Percentiles rank a stretch among this genome's conserved stretches.
Evolutionary conservation across 2,797 vertebrate species (phyloP).

Genomic region (Mormyrops attenuatus): DNA sequence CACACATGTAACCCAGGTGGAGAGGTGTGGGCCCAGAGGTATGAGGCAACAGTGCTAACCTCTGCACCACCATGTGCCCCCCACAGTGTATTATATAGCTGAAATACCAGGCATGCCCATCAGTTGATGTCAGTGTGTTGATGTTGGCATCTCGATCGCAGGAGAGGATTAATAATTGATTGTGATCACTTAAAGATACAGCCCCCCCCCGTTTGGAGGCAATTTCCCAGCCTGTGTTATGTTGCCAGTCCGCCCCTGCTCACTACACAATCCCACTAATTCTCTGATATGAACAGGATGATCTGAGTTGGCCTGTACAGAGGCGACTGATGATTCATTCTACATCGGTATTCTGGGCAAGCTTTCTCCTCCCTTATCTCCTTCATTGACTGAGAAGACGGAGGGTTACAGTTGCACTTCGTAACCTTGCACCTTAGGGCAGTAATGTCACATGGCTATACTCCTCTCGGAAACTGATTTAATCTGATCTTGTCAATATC

Average conservation of each 20-base stretch:
- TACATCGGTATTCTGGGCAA: background rate
- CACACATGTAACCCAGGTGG: too few species aligned
- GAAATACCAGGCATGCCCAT: background rate
- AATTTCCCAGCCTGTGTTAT: background rate
- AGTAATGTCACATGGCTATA: background rate
- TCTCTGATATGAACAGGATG: background rate
- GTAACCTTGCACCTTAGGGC: background rate
- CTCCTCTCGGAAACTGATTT: background rate
- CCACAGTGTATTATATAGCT: background rate
- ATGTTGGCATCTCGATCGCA: background rate
- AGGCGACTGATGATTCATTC: background rate
- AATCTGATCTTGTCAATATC: slow-evolving; percentile 5
- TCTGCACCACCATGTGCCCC: too few species aligned
- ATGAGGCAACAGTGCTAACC: too few species aligned
- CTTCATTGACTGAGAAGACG: background rate
- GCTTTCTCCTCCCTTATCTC: background rate
- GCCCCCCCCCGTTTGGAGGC: background rate
- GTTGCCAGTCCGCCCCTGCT: background rate
- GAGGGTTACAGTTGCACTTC: background rate
- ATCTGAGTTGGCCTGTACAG: background rate
- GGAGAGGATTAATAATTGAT: background rate
- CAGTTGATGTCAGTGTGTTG: background rate
- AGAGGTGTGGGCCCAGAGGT: too few species aligned
- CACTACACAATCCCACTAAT: background rate
- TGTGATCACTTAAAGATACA: background rate